Conservation (phyloP, 2,888 invertebrate genomes). For the Caenorhabditis sp. region DNA sequence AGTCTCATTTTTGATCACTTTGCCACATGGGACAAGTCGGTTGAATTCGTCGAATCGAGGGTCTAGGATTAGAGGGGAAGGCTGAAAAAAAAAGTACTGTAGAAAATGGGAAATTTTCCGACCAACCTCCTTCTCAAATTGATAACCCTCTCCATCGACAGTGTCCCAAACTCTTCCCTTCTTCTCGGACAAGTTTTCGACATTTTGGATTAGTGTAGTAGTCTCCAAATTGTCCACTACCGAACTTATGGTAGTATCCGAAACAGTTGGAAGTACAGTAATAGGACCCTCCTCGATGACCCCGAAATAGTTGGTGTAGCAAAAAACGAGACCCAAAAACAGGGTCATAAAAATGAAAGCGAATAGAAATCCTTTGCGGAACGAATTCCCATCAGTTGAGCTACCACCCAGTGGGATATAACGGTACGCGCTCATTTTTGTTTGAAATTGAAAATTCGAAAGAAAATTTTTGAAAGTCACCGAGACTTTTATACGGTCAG, state of each 20-base stretch:
- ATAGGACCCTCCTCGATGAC: neutral
- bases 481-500: too few relatives aligned
- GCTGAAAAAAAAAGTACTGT: neutral
- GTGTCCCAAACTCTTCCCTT: constrained; percentile 31
- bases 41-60: constrained; percentile 23
- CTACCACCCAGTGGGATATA: neutral
- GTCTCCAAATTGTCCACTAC: neutral
- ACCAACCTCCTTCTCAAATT: constrained; percentile 17
- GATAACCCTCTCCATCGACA: constrained; percentile 38
- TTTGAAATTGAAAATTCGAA: neutral
- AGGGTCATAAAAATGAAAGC: neutral
- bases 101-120: too few relatives aligned
- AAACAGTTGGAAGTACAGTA: neutral
- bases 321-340: neutral
- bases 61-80: neutral
- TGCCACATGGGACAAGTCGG: constrained; percentile 4
- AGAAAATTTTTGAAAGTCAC: neutral
- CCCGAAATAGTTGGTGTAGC: neutral
- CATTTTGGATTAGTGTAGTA: neutral
- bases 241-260: neutral
- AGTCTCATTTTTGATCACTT: neutral
- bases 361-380: neutral
- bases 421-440: neutral
- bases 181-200: neutral
- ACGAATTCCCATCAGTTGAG: neutral